Evolutionary conservation across 2,888 invertebrate genomes (phyloP), one percentile per base, ranked within the genome.

Genomic region (Odontocolon sp.): DNA sequence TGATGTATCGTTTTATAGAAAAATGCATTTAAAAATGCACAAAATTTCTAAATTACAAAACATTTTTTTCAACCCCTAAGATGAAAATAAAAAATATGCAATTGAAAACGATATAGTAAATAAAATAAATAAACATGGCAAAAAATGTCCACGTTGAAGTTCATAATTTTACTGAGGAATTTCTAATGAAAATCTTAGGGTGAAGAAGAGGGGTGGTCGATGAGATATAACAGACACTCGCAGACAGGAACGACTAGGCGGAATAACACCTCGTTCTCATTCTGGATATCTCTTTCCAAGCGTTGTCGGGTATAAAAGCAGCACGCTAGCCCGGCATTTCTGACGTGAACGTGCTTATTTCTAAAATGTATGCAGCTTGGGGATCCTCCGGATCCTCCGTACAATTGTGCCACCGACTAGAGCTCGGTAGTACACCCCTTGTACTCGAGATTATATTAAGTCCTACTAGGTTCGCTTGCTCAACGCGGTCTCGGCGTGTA

Each of bases 401-500:
- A 63, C 61, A 52, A 40, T 52, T 40, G 47, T 28, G 50, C 23
- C 47, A 33, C 21, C 31, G 36, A 45, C 56, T 47, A 54, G 59
- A 69, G 47, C 54, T 61, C 28, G 14, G n/a, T 14, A 11, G 14
- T 11, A 5, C 50, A 70, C 78, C 78, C 70, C 83, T 85, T 82
- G 81, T 85, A 84, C 73, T 79, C 80, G 64, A 78, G 82, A 86
- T 86, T 84, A 86, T 86, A 86, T 86, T 84, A 86, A 83, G 83
- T 84, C 81, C 84, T 82, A 81, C 75, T 80, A 74, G 80, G 52
- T 16, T 61, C 81, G 82, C 76, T 78, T 77, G 77, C 72, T 77
- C 74, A 61, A 70, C 75, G 57, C 23, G 21, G 21, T n/a, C 21
- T 59, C n/a, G n/a, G 59, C 40, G 54, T 16, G 69, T 59, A 67